These are phyloP conservation scores for Conger conger DNA, from an alignment of 2,113 vertebrate species.

Conservation along the genomic window DNA sequence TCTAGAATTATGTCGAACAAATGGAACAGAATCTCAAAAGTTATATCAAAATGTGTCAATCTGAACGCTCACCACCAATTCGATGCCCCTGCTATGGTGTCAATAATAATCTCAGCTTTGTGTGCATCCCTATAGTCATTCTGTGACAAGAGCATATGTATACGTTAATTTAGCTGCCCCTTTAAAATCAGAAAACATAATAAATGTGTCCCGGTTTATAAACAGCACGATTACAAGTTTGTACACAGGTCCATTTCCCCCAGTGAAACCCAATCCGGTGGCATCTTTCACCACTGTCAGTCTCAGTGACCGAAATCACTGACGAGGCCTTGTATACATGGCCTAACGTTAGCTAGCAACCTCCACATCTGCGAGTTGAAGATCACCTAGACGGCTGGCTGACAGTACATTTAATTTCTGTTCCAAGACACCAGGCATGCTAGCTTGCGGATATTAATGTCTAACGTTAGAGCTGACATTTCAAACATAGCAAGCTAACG, in stretches of 20 bases:
- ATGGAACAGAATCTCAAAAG: neutral
- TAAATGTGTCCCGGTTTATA: neutral
- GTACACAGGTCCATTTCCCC: no score
- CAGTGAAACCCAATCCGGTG: neutral
- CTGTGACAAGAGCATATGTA: neutral
- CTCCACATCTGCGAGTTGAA: neutral
- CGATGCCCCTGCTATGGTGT: neutral
- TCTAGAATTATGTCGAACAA: no score
- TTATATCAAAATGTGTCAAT: neutral
- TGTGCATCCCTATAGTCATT: neutral
- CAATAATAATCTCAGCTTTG: neutral
- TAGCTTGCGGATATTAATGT: neutral
- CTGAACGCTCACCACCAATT: neutral
- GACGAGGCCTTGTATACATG: neutral
- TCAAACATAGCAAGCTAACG: neutral
- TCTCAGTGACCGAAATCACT: neutral
- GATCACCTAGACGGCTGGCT: neutral
- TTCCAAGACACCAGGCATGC: neutral
- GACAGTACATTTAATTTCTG: neutral
- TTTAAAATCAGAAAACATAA: neutral
- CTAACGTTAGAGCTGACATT: neutral
- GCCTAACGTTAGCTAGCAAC: neutral
- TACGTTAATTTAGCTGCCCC: neutral
- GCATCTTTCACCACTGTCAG: neutral
- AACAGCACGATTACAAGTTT: neutral